Conservation (phyloP, 2,797 vertebrate genomes). For the Naso thynnoides region DNA sequence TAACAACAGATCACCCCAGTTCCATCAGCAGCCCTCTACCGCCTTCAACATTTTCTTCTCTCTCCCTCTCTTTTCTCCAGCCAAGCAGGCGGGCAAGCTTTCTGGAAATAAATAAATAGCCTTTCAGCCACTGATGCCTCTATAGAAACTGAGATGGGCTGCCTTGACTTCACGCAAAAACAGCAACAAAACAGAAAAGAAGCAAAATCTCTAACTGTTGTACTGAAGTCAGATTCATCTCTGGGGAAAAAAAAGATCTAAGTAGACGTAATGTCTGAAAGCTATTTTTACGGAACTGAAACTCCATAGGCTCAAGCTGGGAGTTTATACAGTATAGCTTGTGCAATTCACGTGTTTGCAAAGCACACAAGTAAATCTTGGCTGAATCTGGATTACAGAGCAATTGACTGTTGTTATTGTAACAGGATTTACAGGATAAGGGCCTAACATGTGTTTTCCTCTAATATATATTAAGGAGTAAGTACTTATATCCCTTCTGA, state of each 20-base stretch:
- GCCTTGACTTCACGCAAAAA: slow-evolving; percentile 23
- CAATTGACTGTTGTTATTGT: slow-evolving; percentile 13
- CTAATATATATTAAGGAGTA: slow-evolving; percentile 18
- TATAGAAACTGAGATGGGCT: slow-evolving; percentile 25
- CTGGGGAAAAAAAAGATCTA: slow-evolving; percentile 6
- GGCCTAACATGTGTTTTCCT: slow-evolving; percentile 18
- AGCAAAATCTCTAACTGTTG: slow-evolving; percentile 15
- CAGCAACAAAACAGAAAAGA: slow-evolving; percentile 23
- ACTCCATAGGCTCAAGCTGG: neutral
- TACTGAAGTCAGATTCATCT: slow-evolving; percentile 12
- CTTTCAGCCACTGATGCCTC: slow-evolving; percentile 40
- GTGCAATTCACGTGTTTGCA: neutral
- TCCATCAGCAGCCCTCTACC: slow-evolving; percentile 41
- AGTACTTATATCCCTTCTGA: neutral
- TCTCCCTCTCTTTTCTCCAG: slow-evolving; percentile 12
- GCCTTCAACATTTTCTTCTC: neutral
- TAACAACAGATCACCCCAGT: neutral
- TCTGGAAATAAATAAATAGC: slow-evolving; percentile 52
- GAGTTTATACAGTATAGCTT: neutral
- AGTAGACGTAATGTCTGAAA: neutral
- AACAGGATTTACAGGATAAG: slow-evolving; percentile 16
- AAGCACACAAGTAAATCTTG: slow-evolving; percentile 9
- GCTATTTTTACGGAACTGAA: slow-evolving; percentile 1
- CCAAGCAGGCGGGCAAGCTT: slow-evolving; percentile 22
- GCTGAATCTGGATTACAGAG: slow-evolving; percentile 12